Evolutionary conservation across 2,113 vertebrate species (phyloP), one percentile per base, ranked within the genome.

Genomic region (Climacteris rufus): DNA sequence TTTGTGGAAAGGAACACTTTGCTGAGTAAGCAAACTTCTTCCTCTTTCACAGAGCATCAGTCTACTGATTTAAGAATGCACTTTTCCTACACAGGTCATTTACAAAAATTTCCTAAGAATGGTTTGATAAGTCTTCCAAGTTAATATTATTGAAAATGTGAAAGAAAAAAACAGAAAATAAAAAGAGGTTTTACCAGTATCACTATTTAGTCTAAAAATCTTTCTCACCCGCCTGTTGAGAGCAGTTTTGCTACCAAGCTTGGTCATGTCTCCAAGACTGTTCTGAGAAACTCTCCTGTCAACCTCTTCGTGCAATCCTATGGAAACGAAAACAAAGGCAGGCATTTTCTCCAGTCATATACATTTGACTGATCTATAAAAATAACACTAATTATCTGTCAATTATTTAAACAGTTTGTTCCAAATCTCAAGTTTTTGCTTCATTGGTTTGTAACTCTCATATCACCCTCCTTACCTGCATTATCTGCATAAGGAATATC

Each of bases 191-290:
- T 77, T 72, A 88, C 11, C 20, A 86, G 10, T 44, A 49, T 57
- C 14, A 70, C 30, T 19, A 60, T 30, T 79, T 49, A 69, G 59
- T 42, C 33, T 68, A 57, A 84, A 93, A 81, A 74, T 42, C 60
- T 83, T 57, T 66, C 98, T 98, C 98, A 99, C 99, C 98, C 99
- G 98, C 93, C 99, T 98, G 60, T 99, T 99, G 70, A 99, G 98
- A 61, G 99, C 97, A 3, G 98, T 99, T 98, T 98, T 99, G 98
- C 99, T 99, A 92, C 99, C 99, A 70, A 99, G 97, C 91, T 99
- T 99, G 68, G 98, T 97, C 96, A 98, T 98, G n/a, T 99, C 99
- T 70, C 98, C 98, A 27, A 99, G 97, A 87, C 98, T 99, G 97
- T 98, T 98, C 53, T 99, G 99, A 71, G 99, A 99, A 85, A 99